Evolutionary conservation across 2,113 vertebrate genomes (phyloP).

Genomic region (Patagioenas fasciata): DNA sequence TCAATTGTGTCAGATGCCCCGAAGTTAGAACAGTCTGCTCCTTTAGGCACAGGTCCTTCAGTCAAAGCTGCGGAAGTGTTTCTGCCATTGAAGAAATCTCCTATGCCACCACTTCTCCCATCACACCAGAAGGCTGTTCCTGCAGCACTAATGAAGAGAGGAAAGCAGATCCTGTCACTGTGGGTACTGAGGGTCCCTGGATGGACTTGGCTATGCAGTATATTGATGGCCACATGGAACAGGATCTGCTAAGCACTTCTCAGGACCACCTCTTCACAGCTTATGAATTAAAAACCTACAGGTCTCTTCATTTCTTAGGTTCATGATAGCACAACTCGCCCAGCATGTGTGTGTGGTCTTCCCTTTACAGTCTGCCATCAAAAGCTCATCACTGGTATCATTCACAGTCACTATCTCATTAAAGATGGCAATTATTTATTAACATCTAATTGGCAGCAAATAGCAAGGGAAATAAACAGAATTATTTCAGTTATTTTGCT

Average conservation of each 20-base stretch:
- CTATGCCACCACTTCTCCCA: neutral
- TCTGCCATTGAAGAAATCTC: neutral
- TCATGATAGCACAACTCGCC: neutral
- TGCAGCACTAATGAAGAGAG: neutral
- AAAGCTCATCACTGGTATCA: neutral
- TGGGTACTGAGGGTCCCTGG: neutral
- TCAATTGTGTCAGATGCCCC: neutral
- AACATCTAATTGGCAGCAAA: neutral
- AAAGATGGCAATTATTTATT: neutral
- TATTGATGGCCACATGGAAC: neutral
- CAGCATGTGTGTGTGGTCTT: accelerated
- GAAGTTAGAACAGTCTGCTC: neutral
- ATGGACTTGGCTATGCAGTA: accelerated
- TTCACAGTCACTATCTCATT: neutral
- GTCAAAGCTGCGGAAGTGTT: neutral
- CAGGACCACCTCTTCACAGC: neutral
- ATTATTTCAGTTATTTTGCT: neutral
- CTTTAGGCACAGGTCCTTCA: neutral
- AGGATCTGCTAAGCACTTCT: neutral
- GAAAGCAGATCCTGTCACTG: neutral
- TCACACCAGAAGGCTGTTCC: neutral
- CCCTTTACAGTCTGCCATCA: neutral
- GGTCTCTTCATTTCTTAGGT: neutral
- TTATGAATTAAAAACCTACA: neutral
- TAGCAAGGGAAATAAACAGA: neutral